Evolutionary conservation across 2,113 vertebrate species (phyloP), one percentile per base, ranked within the genome.

Genomic region (Phoenicopterus ruber): DNA sequence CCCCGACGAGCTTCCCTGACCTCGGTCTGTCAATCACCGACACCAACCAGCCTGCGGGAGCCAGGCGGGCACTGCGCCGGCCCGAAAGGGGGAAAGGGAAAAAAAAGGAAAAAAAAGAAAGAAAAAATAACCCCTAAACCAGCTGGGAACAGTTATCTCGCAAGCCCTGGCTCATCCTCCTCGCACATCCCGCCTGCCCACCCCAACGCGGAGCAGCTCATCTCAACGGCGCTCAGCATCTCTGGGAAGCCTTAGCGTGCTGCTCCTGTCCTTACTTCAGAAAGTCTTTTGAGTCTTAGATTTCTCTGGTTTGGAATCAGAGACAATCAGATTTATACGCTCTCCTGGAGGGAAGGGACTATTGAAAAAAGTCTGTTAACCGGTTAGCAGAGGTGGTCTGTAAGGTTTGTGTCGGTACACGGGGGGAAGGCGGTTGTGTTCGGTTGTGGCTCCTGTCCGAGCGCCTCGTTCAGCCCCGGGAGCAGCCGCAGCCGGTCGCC

Each of bases 121-220:
- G 8, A 69, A 42, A 86, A 91, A 65, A 52, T 72, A 85, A 97
- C 90, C n/a, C 93, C 70, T 58, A 66, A 95, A 88, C 13, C 96
- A 97, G 94, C 94, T 95, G 96, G 94, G 93, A 97, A 95, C 59
- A 77, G 94, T 97, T 97, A 96, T 93, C 90, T 93, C 72, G 24
- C 87, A 85, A 96, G 82, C 84, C 79, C 52, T 74, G 72, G 90
- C 91, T 90, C 94, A 81, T 96, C 96, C 84, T 79, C 32, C 2
- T 49, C 77, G 58, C 57, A 29, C 69, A 88, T 69, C 66, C 65
- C n/a, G 13, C 57, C 65, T 94, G 63, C 89, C 82, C 90, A 83
- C 66, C 82, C 71, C 80, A 58, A 19, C 0, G 32, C 22, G 31
- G 50, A 93, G 88, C 59, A 11, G 4, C 72, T 90, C 52, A 16